phyloP scores from a whole-genome alignment of 2,113 vertebrate genomes.

The Pitta sordida region DNA sequence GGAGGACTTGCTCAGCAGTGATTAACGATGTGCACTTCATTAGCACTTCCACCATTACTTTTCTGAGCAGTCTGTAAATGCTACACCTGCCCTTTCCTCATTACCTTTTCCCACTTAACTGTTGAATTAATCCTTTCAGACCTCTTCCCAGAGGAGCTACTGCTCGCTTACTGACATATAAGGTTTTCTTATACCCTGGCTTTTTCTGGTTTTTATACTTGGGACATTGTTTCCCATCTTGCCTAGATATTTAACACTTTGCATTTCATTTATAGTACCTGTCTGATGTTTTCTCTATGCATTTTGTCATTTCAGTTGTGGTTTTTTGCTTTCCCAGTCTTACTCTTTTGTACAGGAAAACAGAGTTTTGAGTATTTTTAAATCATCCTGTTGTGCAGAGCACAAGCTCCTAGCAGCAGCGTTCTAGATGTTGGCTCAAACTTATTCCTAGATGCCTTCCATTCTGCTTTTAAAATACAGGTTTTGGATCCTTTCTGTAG shows the following conservation, averaged over 20 bases:
- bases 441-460: not conserved
- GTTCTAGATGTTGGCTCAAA: not conserved
- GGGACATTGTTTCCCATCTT: not conserved
- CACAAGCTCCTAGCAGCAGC: not conserved
- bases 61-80: not conserved
- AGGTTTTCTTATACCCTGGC: not conserved
- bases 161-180: not conserved
- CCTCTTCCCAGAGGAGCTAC: not conserved
- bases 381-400: not conserved
- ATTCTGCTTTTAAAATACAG: not conserved
- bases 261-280: not conserved
- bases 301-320: not conserved
- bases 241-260: not conserved
- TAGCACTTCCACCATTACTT: not conserved
- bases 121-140: constrained; percentile 3
- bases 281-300: not conserved
- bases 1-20: not conserved
- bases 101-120: not conserved
- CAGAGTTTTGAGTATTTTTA: not conserved
- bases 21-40: not conserved
- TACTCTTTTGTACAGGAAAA: not conserved
- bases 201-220: constrained; percentile 24
- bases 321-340: not conserved
- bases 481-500: not conserved
- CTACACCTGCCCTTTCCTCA: not conserved